Conservation (phyloP, 1,140 invertebrate species). For the Micrasema longulum region DNA sequence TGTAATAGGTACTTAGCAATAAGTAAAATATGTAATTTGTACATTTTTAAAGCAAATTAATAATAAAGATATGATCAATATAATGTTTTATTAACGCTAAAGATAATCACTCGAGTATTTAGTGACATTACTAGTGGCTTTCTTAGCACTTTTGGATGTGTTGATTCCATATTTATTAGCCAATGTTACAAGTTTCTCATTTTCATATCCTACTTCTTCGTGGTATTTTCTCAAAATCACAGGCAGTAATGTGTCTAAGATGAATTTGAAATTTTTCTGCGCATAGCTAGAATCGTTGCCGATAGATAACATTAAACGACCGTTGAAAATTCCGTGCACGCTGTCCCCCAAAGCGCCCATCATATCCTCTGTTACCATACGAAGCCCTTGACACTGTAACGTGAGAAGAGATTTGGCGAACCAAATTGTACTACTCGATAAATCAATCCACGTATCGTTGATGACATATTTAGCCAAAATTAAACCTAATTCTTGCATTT, state of each 20-base stretch:
- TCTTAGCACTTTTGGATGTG: constrained; percentile 58
- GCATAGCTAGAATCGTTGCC: constrained; percentile 65
- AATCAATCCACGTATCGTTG: constrained; percentile 67
- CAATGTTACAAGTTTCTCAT: constrained; percentile 63
- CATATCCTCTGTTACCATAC: constrained; percentile 66
- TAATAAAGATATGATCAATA: constrained; percentile 14
- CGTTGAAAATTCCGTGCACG: constrained; percentile 65
- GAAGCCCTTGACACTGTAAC: constrained; percentile 64
- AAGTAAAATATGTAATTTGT: constrained; percentile 20
- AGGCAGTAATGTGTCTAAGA: constrained; percentile 65
- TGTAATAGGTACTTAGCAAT: not conserved
- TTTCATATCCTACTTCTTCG: constrained; percentile 66
- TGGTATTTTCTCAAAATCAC: constrained; percentile 65
- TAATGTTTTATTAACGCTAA: constrained; percentile 54
- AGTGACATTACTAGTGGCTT: constrained; percentile 64
- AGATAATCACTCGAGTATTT: constrained; percentile 69
- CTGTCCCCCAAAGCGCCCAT: constrained; percentile 66
- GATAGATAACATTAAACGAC: constrained; percentile 60
- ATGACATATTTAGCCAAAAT: constrained; percentile 67
- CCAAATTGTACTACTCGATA: constrained; percentile 68
- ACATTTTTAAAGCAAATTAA: constrained; percentile 27
- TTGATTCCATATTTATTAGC: constrained; percentile 64
- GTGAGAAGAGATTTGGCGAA: constrained; percentile 66
- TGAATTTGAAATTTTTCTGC: constrained; percentile 66
- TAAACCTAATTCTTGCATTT: constrained; percentile 68